Evolutionary conservation across 2,113 vertebrate genomes (phyloP).

Genomic region (Protomyctophum bolini): DNA sequence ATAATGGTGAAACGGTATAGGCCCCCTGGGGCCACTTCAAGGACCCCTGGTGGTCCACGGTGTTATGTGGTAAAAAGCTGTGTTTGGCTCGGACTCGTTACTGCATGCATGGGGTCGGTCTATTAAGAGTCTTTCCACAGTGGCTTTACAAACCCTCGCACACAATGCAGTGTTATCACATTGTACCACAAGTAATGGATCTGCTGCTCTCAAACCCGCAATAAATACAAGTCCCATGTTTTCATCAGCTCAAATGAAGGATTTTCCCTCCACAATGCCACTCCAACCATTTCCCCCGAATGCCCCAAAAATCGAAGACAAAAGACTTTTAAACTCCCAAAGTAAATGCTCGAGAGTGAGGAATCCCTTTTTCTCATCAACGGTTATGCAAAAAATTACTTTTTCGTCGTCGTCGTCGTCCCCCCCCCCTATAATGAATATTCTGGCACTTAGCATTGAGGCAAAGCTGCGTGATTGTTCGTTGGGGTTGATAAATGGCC

Average conservation of each 20-base stretch:
- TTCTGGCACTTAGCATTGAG: slow-evolving; percentile 74
- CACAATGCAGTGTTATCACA: slow-evolving; percentile 73
- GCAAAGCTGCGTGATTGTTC: slow-evolving; percentile 77
- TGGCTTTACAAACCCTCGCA: slow-evolving; percentile 69
- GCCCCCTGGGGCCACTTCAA: no score
- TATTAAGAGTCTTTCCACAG: slow-evolving; percentile 67
- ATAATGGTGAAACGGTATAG: no score
- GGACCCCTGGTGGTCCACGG: no score
- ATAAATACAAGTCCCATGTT: slow-evolving; percentile 68
- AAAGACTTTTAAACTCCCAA: slow-evolving; percentile 43
- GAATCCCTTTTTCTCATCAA: slow-evolving; percentile 62
- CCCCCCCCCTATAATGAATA: slow-evolving; percentile 68
- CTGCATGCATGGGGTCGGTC: slow-evolving; percentile 63
- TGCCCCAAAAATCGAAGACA: slow-evolving; percentile 60
- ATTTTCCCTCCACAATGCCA: slow-evolving; percentile 71
- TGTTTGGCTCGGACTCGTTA: slow-evolving; percentile 76
- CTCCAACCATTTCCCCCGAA: slow-evolving; percentile 58
- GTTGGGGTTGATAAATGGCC: slow-evolving; percentile 74
- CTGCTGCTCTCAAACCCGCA: slow-evolving; percentile 39
- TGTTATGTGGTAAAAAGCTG: slow-evolving; percentile 41
- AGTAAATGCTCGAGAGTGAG: slow-evolving; percentile 68
- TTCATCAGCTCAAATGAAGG: slow-evolving; percentile 74
- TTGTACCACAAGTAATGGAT: slow-evolving; percentile 72
- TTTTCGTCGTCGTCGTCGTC: no score
- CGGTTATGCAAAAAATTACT: background rate